A percentile compares a stretch with the other conserved stretches of the same genome.
These are phyloP conservation scores for Athrips mouffetella DNA, from an alignment of 2,888 invertebrate genomes.

Conservation along the genomic window DNA sequence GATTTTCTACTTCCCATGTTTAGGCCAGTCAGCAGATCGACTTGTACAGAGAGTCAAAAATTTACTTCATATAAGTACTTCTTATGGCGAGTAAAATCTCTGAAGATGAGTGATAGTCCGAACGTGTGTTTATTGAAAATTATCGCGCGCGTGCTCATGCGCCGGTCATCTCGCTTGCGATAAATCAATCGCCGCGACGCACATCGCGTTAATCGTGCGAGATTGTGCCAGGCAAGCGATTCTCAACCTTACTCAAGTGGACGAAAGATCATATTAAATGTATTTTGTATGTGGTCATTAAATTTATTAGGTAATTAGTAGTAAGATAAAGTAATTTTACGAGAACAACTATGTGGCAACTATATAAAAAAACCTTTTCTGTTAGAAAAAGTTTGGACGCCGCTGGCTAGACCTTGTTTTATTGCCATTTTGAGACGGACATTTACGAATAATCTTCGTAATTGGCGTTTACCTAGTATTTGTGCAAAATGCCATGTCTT, in stretches of 20 bases:
- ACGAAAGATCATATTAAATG: neutral
- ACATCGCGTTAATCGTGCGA: neutral
- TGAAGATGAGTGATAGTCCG: conserved; percentile 1
- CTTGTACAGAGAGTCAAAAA: no score
- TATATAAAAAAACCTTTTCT: no score
- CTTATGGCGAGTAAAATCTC: neutral
- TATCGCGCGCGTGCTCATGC: conserved; percentile 34
- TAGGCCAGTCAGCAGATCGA: no score
- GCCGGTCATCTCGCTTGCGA: conserved; percentile 27
- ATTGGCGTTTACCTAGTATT: neutral
- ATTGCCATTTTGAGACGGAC: conserved; percentile 1
- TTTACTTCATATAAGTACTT: no score
- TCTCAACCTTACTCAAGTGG: neutral
- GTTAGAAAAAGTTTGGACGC: no score
- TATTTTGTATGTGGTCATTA: no score
- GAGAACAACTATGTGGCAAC: no score
- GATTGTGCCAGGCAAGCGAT: neutral
- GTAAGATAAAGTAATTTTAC: no score
- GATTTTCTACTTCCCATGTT: no score
- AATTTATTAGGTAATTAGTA: no score
- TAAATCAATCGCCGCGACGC: conserved; percentile 42
- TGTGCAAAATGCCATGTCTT: neutral
- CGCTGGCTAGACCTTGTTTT: no score
- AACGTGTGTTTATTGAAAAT: conserved; percentile 36
- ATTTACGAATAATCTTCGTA: neutral